Percentiles rank a stretch among this genome's conserved stretches.
Evolutionary conservation across 2,113 vertebrate species (phyloP).

Genomic region (Nycticorax nycticorax): DNA sequence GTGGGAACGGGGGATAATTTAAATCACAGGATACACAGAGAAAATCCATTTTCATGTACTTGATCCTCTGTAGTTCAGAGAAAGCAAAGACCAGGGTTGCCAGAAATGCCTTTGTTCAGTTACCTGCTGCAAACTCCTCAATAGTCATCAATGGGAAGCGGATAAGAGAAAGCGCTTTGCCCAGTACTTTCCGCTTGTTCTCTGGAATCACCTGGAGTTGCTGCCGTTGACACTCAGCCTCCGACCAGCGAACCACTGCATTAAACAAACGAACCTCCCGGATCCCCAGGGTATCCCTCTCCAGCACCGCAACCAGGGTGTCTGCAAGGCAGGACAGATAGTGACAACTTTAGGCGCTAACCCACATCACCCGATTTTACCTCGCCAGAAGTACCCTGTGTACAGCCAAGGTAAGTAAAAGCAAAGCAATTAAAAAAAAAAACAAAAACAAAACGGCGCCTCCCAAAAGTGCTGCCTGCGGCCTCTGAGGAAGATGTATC

Average conservation of each 20-base stretch:
- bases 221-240: constrained; percentile 92
- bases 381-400: accelerated
- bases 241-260: constrained; percentile 92
- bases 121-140: constrained; percentile 98
- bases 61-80: background rate
- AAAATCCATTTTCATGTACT: background rate
- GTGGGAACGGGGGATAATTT: background rate
- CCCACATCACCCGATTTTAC: background rate
- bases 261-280: constrained; percentile 92
- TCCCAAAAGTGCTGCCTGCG: background rate
- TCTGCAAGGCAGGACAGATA: constrained; percentile 73
- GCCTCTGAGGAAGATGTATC: background rate
- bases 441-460: background rate
- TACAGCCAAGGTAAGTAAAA: background rate
- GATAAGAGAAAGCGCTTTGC: constrained; percentile 92
- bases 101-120: background rate
- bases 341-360: background rate
- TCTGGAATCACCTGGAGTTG: constrained; percentile 91
- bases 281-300: constrained; percentile 93
- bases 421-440: background rate
- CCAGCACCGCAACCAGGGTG: constrained; percentile 92
- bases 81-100: background rate
- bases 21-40: background rate
- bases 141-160: constrained; percentile 98
- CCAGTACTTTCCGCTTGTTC: constrained; percentile 91